Percentiles rank a stretch among this genome's conserved stretches.
Conservation (phyloP, 2,797 vertebrate species). For the Squalus acanthias region DNA sequence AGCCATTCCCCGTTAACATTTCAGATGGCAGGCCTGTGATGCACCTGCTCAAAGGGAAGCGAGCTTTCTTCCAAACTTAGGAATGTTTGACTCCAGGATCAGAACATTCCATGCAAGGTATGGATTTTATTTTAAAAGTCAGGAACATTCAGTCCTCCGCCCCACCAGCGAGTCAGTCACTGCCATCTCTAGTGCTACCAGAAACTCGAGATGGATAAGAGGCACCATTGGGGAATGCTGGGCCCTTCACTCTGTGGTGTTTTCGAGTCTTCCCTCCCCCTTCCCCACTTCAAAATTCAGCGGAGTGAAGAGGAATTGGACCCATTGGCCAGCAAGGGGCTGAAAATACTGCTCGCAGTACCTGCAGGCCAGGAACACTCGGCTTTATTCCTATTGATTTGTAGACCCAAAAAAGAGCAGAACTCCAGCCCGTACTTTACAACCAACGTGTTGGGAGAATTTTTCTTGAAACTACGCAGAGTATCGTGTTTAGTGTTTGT, state of each 20-base stretch:
- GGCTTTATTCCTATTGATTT: neutral
- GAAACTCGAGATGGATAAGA: neutral
- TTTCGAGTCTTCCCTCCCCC: neutral
- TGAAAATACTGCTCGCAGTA: neutral
- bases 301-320: neutral
- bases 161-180: neutral
- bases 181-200: neutral
- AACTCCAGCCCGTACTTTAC: neutral
- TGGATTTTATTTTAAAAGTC: neutral
- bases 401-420: neutral
- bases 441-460: neutral
- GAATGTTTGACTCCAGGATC: neutral
- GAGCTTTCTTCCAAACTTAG: neutral
- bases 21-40: neutral
- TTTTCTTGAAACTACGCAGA: neutral
- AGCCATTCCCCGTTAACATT: neutral
- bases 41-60: neutral
- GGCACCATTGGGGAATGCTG: too few relatives aligned
- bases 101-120: neutral
- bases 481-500: neutral
- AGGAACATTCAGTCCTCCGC: neutral
- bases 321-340: neutral
- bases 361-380: too few relatives aligned
- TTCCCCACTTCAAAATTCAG: neutral
- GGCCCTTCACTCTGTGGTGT: neutral